phyloP scores from a whole-genome alignment of 2,113 vertebrate species.

The Sturnus vulgaris region DNA sequence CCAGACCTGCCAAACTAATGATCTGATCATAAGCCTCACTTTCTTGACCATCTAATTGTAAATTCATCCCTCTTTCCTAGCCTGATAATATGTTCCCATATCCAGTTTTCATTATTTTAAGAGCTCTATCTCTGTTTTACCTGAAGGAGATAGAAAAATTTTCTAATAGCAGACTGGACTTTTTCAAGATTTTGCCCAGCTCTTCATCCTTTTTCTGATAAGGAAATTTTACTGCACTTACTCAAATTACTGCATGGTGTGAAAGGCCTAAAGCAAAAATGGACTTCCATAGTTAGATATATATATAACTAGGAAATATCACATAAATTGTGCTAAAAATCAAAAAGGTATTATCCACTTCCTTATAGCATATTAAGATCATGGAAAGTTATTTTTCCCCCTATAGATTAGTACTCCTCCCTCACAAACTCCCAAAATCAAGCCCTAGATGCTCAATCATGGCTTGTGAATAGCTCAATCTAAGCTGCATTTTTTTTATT shows the following conservation, averaged over 20 bases:
- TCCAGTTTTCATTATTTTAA: not conserved
- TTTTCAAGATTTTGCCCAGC: not conserved
- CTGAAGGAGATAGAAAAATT: not conserved
- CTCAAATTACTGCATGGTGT: not conserved
- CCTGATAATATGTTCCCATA: not conserved
- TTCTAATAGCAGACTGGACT: not conserved
- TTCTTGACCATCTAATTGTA: not conserved
- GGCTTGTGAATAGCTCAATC: not conserved
- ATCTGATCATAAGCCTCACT: not conserved
- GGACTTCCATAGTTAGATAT: not conserved
- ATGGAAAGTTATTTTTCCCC: not conserved
- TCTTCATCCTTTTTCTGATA: not conserved
- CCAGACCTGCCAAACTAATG: not conserved
- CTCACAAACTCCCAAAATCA: not conserved
- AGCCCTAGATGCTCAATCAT: not conserved
- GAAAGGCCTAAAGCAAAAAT: not conserved
- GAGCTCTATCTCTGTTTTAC: not conserved
- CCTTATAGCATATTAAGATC: not conserved
- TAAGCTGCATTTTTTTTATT: not conserved
- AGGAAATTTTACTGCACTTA: not conserved
- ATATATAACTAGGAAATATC: not conserved
- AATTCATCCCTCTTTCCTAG: not conserved
- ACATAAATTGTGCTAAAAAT: not conserved
- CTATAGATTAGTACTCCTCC: not conserved
- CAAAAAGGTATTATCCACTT: not conserved